phyloP scores from a whole-genome alignment of 2,797 vertebrate species.

The Rhadinocentrus ornatus region DNA sequence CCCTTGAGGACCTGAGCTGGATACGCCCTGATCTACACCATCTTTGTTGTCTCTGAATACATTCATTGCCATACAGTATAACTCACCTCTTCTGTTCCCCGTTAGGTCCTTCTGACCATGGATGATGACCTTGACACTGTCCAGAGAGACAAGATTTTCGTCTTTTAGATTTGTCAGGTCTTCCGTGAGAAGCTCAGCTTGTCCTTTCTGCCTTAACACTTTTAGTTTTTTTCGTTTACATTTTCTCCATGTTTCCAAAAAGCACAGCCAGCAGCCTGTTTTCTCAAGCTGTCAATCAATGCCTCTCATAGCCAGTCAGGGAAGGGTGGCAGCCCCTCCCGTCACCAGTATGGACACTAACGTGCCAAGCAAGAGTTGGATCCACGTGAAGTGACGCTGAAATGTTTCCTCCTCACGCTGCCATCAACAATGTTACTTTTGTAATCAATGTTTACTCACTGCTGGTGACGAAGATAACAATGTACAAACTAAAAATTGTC shows the following conservation, averaged over 20 bases:
- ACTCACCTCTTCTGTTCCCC: not conserved
- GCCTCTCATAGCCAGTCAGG: constrained; percentile 27
- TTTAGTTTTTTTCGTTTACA: constrained; percentile 5
- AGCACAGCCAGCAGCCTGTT: constrained; percentile 67
- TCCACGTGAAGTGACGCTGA: constrained; percentile 36
- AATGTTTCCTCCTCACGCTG: constrained; percentile 57
- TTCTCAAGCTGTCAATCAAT: constrained; percentile 19
- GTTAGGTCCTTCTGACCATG: constrained; percentile 93
- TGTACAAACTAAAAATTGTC: constrained; percentile 29
- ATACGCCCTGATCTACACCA: not conserved
- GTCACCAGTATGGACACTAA: constrained; percentile 63
- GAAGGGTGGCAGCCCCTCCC: constrained; percentile 27
- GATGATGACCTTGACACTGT: constrained; percentile 94
- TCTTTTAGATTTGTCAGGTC: constrained; percentile 83
- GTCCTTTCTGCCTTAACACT: constrained; percentile 67
- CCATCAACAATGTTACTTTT: constrained; percentile 62
- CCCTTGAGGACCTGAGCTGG: not conserved
- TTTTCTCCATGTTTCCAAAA: constrained; percentile 25
- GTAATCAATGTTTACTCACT: constrained; percentile 65
- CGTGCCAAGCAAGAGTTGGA: constrained; percentile 70
- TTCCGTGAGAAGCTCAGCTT: constrained; percentile 40
- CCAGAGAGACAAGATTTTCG: constrained; percentile 96
- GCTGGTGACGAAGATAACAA: constrained; percentile 48
- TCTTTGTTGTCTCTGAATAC: not conserved
- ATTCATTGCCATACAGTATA: not conserved